Conservation (phyloP, 23 tunicate genomes). For the Oikopleura dioica region DNA sequence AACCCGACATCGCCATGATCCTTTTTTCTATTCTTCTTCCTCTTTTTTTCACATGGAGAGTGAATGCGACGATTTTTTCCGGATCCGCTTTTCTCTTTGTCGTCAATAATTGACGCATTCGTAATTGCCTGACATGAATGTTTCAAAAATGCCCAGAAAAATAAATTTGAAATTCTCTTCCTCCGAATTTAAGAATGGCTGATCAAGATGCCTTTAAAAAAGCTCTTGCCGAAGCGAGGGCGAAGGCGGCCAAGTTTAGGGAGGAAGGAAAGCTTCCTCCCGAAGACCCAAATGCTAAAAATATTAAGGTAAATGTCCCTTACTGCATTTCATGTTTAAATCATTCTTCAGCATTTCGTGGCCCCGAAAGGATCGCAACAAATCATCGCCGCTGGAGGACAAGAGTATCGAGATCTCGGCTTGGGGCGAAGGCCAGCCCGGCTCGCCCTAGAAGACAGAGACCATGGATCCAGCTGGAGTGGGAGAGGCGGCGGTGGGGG, state of each 20-base stretch:
- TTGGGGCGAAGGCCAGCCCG: neutral
- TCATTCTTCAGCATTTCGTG: neutral
- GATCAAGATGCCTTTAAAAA: neutral
- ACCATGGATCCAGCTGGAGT: neutral
- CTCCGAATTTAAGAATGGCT: neutral
- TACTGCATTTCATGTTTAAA: neutral
- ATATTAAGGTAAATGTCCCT: neutral
- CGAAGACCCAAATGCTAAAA: neutral
- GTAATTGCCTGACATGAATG: no score
- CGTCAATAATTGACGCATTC: no score
- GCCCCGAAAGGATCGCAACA: neutral
- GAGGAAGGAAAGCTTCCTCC: neutral
- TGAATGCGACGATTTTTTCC: no score
- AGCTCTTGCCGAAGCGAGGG: neutral
- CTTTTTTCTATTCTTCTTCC: no score
- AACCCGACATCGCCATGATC: no score
- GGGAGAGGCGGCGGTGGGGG: conserved; percentile 1
- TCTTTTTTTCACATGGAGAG: no score
- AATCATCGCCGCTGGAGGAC: conserved; percentile 2
- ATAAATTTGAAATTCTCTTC: no score
- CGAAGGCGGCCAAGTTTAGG: neutral
- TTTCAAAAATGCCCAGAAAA: no score
- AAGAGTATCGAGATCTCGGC: neutral
- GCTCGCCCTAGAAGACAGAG: neutral
- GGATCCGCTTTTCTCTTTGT: no score